phyloP scores from a whole-genome alignment of 2,888 invertebrate species.

The Chirona hameri region DNA sequence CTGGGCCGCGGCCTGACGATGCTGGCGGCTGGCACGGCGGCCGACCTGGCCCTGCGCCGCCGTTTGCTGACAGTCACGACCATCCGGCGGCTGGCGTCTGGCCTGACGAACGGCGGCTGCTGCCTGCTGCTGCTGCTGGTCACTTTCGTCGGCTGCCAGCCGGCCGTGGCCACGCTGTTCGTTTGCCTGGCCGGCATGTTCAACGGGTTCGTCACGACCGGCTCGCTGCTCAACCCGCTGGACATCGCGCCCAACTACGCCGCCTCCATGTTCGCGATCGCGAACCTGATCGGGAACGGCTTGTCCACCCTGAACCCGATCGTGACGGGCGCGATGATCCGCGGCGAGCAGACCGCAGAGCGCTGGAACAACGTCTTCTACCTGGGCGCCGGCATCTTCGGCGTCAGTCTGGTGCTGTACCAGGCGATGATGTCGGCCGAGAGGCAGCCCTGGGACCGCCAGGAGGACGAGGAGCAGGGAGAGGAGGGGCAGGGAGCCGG shows the following conservation, averaged over 20 bases:
- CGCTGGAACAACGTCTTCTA: conserved; percentile 25
- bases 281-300: conserved; percentile 6
- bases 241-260: conserved; percentile 25
- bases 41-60: conserved; percentile 13
- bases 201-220: background rate
- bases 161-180: background rate
- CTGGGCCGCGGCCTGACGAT: background rate
- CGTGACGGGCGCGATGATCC: background rate
- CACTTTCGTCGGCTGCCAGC: background rate
- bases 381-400: conserved; percentile 26
- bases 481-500: no score
- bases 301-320: conserved; percentile 8
- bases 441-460: background rate
- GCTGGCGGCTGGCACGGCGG: background rate
- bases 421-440: background rate
- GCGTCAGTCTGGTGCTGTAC: background rate
- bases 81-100: background rate
- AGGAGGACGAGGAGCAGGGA: background rate
- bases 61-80: background rate
- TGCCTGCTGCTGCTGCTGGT: background rate
- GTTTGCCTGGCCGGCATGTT: background rate
- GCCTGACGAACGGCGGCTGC: background rate
- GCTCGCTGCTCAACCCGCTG: background rate
- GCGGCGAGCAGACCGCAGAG: conserved; percentile 9
- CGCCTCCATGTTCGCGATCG: background rate